Percentiles rank a stretch among this genome's conserved stretches.
These are phyloP conservation scores for Protosalanx chinensis DNA, from an alignment of 2,797 vertebrate species.

Conservation along the genomic window DNA sequence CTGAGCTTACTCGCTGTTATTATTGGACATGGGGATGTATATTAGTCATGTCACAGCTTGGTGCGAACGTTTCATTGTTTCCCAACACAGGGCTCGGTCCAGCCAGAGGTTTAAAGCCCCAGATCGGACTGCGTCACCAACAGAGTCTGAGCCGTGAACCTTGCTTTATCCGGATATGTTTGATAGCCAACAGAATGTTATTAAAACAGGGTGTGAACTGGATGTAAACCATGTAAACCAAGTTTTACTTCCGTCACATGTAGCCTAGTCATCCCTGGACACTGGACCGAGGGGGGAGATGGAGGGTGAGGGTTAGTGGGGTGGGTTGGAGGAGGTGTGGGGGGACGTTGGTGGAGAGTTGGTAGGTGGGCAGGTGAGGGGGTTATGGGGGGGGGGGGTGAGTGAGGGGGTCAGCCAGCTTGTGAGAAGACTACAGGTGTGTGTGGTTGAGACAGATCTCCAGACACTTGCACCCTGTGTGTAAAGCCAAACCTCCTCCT, in stretches of 20 bases:
- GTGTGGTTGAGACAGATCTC: not conserved
- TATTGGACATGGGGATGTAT: constrained; percentile 41
- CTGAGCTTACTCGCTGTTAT: constrained; percentile 41
- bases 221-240: not conserved
- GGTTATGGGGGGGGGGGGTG: not conserved
- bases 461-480: not conserved
- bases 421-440: not conserved
- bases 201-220: not conserved
- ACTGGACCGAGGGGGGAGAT: not conserved
- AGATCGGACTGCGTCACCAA: constrained; percentile 40
- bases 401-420: not conserved
- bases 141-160: constrained; percentile 31
- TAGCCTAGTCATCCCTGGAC: not conserved
- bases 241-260: constrained; percentile 10
- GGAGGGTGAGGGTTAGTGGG: too few relatives aligned
- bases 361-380: too few relatives aligned
- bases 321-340: too few relatives aligned
- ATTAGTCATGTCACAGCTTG: constrained; percentile 53
- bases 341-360: too few relatives aligned
- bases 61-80: constrained; percentile 52
- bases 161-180: constrained; percentile 27
- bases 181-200: not conserved
- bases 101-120: constrained; percentile 27
- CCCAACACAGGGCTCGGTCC: constrained; percentile 46
- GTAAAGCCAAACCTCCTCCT: not conserved